Evolutionary conservation across 2,797 vertebrate species (phyloP).

Genomic region (Ataeniobius toweri): DNA sequence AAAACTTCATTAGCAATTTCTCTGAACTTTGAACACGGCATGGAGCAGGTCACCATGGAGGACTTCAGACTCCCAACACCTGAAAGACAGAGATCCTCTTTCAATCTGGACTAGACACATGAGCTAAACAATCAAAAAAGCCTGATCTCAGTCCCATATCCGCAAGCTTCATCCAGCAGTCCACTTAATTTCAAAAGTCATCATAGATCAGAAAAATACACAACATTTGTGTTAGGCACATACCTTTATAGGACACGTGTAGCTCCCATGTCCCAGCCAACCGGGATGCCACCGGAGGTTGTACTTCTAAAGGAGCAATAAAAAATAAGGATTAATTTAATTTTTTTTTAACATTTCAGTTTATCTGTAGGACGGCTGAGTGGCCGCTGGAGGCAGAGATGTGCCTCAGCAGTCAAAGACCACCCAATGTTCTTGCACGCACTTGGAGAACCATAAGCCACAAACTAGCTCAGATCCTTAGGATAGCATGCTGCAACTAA

Average conservation of each 20-base stretch:
- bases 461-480: slow-evolving; percentile 78
- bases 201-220: slow-evolving; percentile 80
- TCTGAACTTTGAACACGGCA: too few species aligned
- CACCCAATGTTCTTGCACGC: slow-evolving; percentile 86
- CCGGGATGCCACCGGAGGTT: not conserved
- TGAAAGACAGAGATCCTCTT: not conserved
- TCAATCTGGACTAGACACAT: fast-evolving
- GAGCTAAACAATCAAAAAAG: fast-evolving
- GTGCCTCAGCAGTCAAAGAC: slow-evolving; percentile 87
- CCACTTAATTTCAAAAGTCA: slow-evolving; percentile 78
- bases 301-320: not conserved
- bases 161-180: slow-evolving; percentile 94
- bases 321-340: fast-evolving
- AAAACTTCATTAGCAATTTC: too few species aligned
- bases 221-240: fast-evolving
- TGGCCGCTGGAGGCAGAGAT: slow-evolving; percentile 81
- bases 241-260: slow-evolving; percentile 34
- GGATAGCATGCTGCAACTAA: slow-evolving; percentile 79
- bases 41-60: not conserved
- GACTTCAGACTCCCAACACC: not conserved
- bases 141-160: slow-evolving; percentile 98
- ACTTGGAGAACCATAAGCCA: slow-evolving; percentile 87
- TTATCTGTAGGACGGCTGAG: slow-evolving; percentile 85
- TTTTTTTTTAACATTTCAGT: too few species aligned
- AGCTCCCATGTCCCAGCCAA: not conserved